Percentiles rank a stretch among this genome's conserved stretches.
Evolutionary conservation across 2,113 vertebrate species (phyloP).

Genomic region (Machaerirhynchus nigripectus): DNA sequence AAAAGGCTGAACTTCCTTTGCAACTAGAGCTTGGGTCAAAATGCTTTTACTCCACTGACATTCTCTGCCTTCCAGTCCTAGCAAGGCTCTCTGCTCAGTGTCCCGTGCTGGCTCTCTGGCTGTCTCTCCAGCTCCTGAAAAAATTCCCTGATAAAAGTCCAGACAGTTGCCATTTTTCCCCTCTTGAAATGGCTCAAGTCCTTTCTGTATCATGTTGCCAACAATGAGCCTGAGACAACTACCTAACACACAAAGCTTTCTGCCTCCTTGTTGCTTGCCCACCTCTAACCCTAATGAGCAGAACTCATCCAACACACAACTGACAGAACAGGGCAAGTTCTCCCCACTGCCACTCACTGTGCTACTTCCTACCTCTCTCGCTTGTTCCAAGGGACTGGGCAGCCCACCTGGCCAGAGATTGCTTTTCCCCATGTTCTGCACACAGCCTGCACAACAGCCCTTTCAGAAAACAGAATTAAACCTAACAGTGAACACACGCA

Average conservation of each 20-base stretch:
- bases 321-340: not conserved
- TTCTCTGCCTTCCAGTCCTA: not conserved
- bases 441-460: not conserved
- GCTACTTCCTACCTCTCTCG: not conserved
- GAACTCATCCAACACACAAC: not conserved
- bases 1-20: not conserved
- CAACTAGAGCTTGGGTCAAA: not conserved
- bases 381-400: not conserved
- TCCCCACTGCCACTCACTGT: not conserved
- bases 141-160: not conserved
- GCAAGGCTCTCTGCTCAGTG: not conserved
- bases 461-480: not conserved
- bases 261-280: not conserved
- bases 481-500: not conserved
- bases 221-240: not conserved
- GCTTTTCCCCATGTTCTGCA: not conserved
- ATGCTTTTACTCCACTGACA: not conserved
- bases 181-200: not conserved
- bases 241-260: not conserved
- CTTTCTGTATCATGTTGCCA: not conserved
- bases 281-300: not conserved
- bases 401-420: not conserved
- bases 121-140: not conserved
- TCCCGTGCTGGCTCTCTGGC: fast-evolving
- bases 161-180: not conserved